A percentile compares a stretch with the other conserved stretches of the same genome.
These are phyloP conservation scores for Notoglanidium macrostoma DNA, from an alignment of 2,797 vertebrate genomes.

Conservation along the genomic window DNA sequence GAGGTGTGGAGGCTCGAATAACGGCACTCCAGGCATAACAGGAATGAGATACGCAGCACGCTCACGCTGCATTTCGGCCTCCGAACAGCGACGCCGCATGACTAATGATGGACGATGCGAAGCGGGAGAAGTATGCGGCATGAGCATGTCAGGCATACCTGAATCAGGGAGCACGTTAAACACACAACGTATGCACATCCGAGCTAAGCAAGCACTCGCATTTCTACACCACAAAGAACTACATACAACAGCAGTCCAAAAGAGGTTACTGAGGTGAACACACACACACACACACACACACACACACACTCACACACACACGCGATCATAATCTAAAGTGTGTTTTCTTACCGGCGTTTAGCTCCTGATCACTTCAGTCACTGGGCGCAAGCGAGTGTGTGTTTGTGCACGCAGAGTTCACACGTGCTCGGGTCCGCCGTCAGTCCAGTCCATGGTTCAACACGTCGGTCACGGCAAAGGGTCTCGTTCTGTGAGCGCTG, in stretches of 20 bases:
- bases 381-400: neutral
- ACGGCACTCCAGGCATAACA: conserved; percentile 46
- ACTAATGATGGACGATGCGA: conserved; percentile 42
- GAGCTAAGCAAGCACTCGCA: neutral
- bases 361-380: neutral
- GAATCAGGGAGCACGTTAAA: neutral
- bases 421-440: neutral
- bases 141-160: conserved; percentile 16
- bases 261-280: neutral
- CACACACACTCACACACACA: neutral
- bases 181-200: too few species aligned
- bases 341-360: conserved; percentile 1
- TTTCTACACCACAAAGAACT: neutral
- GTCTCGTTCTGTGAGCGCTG: neutral
- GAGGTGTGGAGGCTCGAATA: conserved; percentile 41
- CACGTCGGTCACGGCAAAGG: neutral
- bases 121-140: neutral
- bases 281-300: neutral
- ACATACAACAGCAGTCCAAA: neutral
- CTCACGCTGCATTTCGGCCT: conserved; percentile 34
- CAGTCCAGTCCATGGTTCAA: conserved; percentile 9
- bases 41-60: conserved; percentile 46
- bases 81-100: neutral
- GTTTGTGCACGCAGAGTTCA: neutral
- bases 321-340: neutral